Conservation (phyloP, 2,888 invertebrate genomes). For the Plusia festucae region DNA sequence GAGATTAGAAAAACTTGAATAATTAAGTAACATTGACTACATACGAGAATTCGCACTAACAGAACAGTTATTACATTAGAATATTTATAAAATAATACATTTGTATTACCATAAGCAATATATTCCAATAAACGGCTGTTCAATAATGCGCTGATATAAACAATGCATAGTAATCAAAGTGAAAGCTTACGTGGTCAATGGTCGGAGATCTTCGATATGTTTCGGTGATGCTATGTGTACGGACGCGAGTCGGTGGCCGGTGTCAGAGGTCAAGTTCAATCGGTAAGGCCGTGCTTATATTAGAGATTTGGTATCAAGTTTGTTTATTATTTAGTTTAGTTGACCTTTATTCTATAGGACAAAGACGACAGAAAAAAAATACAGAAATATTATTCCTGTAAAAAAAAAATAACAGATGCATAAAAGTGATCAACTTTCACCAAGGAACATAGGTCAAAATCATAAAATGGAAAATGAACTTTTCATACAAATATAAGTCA, state of each 20-base stretch:
- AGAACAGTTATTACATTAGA: no score
- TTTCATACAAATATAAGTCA: no score
- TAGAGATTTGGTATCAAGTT: neutral
- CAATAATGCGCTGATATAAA: conserved; percentile 43
- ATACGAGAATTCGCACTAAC: no score
- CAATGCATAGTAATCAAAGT: conserved; percentile 58
- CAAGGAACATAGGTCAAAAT: no score
- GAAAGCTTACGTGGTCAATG: conserved; percentile 63
- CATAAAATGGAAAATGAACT: no score
- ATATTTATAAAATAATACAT: neutral
- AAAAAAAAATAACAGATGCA: no score
- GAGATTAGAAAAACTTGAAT: no score
- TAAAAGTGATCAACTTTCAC: no score
- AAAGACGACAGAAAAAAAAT: no score
- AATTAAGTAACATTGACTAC: no score
- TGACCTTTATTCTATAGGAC: neutral
- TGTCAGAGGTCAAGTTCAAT: conserved; percentile 62
- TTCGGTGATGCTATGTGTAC: conserved; percentile 69
- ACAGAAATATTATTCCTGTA: no score
- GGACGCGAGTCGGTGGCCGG: conserved; percentile 58
- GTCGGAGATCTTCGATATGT: conserved; percentile 58
- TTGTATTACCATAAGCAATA: conserved; percentile 5
- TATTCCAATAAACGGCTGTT: conserved; percentile 30
- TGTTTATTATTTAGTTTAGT: neutral
- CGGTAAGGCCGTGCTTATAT: conserved; percentile 42